phyloP scores from a whole-genome alignment of 2,797 vertebrate genomes.

The Gymnoscopelus microlampas region DNA sequence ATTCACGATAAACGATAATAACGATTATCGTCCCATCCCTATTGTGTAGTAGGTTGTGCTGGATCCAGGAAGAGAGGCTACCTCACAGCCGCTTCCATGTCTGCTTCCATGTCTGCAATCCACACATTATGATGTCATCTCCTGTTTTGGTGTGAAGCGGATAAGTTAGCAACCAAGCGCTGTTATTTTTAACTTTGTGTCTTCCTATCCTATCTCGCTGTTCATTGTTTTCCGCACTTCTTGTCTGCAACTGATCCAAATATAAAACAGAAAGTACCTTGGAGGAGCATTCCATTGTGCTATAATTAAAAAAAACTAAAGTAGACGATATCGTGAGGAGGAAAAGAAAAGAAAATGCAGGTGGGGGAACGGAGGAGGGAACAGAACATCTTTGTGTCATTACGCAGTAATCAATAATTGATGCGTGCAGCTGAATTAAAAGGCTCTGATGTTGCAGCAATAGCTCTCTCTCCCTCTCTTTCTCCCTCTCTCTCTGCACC shows the following conservation, averaged over 20 bases:
- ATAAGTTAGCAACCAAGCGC: not conserved
- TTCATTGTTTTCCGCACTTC: slow-evolving; percentile 60
- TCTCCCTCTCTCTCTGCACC: slow-evolving; percentile 5
- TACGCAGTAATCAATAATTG: slow-evolving; percentile 52
- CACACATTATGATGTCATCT: slow-evolving; percentile 35
- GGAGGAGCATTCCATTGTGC: slow-evolving; percentile 11
- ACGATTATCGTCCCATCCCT: too few relatives aligned
- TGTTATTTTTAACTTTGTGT: slow-evolving; percentile 65
- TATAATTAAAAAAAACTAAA: not conserved
- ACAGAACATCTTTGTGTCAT: slow-evolving; percentile 40
- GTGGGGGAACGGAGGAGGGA: slow-evolving; percentile 33
- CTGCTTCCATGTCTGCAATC: slow-evolving; percentile 40
- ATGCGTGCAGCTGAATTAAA: slow-evolving; percentile 45
- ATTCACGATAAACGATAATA: too few relatives aligned
- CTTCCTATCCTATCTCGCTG: slow-evolving; percentile 52
- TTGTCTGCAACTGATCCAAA: slow-evolving; percentile 32
- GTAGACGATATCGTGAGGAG: not conserved
- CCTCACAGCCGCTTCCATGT: slow-evolving; percentile 26
- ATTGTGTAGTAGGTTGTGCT: not conserved
- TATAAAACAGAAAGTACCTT: slow-evolving; percentile 48
- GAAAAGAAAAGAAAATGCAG: slow-evolving; percentile 6
- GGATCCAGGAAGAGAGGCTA: not conserved
- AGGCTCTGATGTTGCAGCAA: slow-evolving; percentile 35
- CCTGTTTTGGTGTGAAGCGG: slow-evolving; percentile 43
- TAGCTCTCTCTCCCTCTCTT: slow-evolving; percentile 1